Base-by-base conservation (phyloP, 2,888 invertebrate species). In the Leucophenga montana region DNA sequence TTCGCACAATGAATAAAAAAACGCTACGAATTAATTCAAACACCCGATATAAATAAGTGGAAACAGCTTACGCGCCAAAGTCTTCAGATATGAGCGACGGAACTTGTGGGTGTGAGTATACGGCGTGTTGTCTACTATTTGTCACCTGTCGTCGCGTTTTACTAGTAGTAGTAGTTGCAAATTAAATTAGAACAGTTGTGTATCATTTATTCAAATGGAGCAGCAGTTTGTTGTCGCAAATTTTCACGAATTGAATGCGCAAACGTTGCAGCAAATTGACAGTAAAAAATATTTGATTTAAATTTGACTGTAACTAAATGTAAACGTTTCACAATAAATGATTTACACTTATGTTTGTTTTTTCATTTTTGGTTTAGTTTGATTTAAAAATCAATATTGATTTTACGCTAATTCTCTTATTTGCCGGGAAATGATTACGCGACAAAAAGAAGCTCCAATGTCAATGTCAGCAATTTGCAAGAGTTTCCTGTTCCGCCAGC, bases 341-440 rank as follows among this genome's bases (percentile, higher is more conserved):
- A 3, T 50, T 50, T 50, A 50, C 16, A 50, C 50, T n/a, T 50
- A n/a, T 50, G 6, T 50, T 50, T 8, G 8, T 5, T 1, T n/a
- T 27, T 27, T 27, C 6, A 6, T 18, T 3, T 56, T 22, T 56
- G 14, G 22, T 27, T 14, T 56, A 1, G 16, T 27, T 20, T 56
- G 9, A n/a, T 11, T 8, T 16, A 27, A 56, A 56, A 50, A 50
- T 22, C 18, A 56, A 61, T 61, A 61, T 61, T 61, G 61, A 61
- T 61, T 61, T 61, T 61, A 20, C 18, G 14, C 31, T 27, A 50
- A 8, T 56, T 56, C 13, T 27, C 14, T 27, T 22, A 27, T 39
- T 33, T 54, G 54, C 61, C 61, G 61, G 39, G 20, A 61, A 61
- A 44, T 61, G 61, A 44, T 61, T 61, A 61, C 44, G 61, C 39